These are phyloP conservation scores for Anoncus sp. DNA, from an alignment of 2,888 invertebrate species.

Conservation along the genomic window DNA sequence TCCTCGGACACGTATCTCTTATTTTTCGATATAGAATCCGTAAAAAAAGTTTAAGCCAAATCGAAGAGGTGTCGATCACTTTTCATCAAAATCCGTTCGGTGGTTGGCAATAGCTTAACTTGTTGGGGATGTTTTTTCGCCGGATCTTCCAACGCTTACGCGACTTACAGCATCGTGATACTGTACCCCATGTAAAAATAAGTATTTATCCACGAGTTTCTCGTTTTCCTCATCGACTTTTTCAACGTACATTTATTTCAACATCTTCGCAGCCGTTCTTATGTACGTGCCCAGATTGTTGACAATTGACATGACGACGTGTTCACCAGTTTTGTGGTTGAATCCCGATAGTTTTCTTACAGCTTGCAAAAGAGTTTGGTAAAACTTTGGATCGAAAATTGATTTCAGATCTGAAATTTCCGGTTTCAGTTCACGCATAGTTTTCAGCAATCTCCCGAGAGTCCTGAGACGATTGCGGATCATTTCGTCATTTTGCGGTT, in stretches of 20 bases:
- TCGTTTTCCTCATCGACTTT: conserved; percentile 20
- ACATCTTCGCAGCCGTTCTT: conserved; percentile 8
- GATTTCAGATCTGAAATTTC: conserved; percentile 44
- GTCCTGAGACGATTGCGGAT: conserved; percentile 58
- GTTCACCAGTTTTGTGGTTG: conserved; percentile 22
- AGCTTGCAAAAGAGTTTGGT: conserved; percentile 49
- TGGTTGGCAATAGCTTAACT: too few species aligned
- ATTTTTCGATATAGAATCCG: too few species aligned
- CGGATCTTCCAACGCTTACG: too few species aligned
- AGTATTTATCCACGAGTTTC: conserved; percentile 41
- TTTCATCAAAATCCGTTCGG: too few species aligned
- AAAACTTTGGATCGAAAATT: conserved; percentile 54
- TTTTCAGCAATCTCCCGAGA: conserved; percentile 52
- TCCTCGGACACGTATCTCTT: too few species aligned
- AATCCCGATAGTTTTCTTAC: conserved; percentile 25
- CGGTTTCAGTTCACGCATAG: conserved; percentile 43
- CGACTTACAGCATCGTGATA: conserved; percentile 7
- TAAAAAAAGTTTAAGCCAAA: too few species aligned
- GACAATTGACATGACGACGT: conserved; percentile 9
- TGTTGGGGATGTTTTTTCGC: too few species aligned
- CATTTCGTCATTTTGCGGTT: conserved; percentile 60
- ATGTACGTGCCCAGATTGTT: conserved; percentile 32
- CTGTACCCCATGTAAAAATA: conserved; percentile 37
- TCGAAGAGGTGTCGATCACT: too few species aligned
- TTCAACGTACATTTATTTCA: conserved; percentile 15